These are phyloP conservation scores for Mythimna albipuncta DNA, from an alignment of 2,888 invertebrate genomes.

Conservation along the genomic window DNA sequence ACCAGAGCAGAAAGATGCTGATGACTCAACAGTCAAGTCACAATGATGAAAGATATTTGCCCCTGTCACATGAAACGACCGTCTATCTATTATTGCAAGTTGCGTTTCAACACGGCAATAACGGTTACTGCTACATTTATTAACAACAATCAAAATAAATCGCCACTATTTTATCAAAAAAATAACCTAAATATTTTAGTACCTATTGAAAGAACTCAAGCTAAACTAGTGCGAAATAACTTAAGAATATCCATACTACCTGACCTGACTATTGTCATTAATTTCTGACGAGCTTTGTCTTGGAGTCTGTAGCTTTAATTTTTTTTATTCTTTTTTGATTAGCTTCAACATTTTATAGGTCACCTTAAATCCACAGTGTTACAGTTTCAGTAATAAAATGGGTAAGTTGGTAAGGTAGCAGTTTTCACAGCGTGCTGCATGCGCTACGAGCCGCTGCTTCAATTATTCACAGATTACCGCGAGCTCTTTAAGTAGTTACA, in stretches of 20 bases:
- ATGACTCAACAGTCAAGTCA: no score
- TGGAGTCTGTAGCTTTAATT: not conserved
- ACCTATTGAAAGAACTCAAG: no score
- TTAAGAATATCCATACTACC: not conserved
- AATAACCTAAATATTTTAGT: no score
- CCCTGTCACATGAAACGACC: no score
- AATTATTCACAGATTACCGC: constrained; percentile 36
- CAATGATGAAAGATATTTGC: no score
- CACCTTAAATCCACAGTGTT: not conserved
- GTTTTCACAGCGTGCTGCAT: constrained; percentile 8
- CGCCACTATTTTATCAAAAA: no score
- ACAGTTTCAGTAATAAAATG: constrained; percentile 10
- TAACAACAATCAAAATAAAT: no score
- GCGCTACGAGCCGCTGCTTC: not conserved
- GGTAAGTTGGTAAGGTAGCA: no score
- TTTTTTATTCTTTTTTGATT: not conserved
- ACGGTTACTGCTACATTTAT: no score
- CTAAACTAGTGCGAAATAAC: not conserved
- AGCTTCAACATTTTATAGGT: not conserved
- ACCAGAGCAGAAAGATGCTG: no score
- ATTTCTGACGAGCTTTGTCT: not conserved
- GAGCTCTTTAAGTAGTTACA: constrained; percentile 27
- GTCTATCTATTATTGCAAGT: no score
- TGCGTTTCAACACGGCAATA: no score
- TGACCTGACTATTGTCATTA: not conserved